Base-by-base conservation (phyloP, 2,888 invertebrate genomes). In the Drosophila helvetica region DNA sequence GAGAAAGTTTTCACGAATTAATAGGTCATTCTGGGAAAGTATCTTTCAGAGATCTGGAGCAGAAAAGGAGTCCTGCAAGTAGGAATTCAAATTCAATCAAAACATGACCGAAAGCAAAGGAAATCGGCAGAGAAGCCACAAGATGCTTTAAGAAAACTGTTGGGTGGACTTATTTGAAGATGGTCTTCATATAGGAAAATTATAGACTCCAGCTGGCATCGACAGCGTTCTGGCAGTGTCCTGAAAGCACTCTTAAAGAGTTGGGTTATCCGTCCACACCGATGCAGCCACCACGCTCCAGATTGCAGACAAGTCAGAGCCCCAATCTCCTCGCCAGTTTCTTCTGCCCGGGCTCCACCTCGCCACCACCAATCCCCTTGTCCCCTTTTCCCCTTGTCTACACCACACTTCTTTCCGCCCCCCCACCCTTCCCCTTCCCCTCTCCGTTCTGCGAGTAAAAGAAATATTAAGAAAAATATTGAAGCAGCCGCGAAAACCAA, bases 381-480 rank as follows among this genome's bases (percentile, higher is more conserved):
- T 45, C 43, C 59, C n/a, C n/a, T n/a, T n/a, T n/a, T n/a, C n/a
- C n/a, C n/a, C n/a, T n/a, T n/a, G 30, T 19, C 27, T 12, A 18
- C 33, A 45, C 25, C 33, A n/a, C 15, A 25, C 51, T 17, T 1
- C 7, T 33, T 33, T 33, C 52, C 33, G 15, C 15, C 12, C 52
- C 19, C 12, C 52, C 18, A 18, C 18, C 12, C 45, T 1, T 18
- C 12, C 52, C 30, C 15, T 2, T 7, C 30, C 12, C 55, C 30
- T 12, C 48, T 10, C 3, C 22, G 45, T 42, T 12, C 48, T 10
- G 5, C 22, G 45, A 43, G 45, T 33, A 52, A 15, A 38, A 38
- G 42, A 64, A 69, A 74, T 68, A 74, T 69, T 63, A 75, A 68
- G 57, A 62, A 65, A 54, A 78, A 78, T 71, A 78, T 68, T 71